Evolutionary conservation across 2,113 vertebrate genomes (phyloP).

Genomic region (Leptobrachium ailaonicum): DNA sequence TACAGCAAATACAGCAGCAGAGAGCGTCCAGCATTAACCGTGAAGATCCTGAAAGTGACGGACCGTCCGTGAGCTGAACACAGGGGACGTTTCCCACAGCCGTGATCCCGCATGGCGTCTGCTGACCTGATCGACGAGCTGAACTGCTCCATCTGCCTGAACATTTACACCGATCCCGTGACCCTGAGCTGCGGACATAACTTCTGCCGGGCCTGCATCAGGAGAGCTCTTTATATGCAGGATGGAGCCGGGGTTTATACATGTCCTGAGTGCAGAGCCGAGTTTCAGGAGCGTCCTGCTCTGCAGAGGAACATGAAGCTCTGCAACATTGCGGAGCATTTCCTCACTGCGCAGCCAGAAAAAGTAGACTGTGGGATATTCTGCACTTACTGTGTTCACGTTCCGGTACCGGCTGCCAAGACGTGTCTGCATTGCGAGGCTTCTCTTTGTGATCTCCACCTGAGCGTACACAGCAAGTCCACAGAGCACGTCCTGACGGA

Average conservation of each 20-base stretch:
- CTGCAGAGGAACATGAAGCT: conserved; percentile 72
- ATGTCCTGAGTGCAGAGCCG: conserved; percentile 66
- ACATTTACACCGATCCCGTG: conserved; percentile 74
- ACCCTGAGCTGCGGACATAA: conserved; percentile 79
- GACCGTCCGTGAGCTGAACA: neutral
- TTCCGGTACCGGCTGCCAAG: conserved; percentile 63
- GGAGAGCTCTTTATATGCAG: conserved; percentile 22
- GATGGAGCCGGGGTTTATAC: neutral
- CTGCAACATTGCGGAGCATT: conserved; percentile 57
- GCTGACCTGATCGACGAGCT: conserved; percentile 65
- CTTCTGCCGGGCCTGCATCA: conserved; percentile 72
- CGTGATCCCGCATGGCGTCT: conserved; percentile 1
- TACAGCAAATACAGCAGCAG: too few species aligned
- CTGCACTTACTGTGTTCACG: conserved; percentile 40
- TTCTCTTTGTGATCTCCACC: conserved; percentile 74
- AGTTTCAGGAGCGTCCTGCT: conserved; percentile 40
- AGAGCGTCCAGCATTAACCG: too few species aligned
- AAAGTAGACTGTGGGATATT: neutral
- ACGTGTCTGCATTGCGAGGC: conserved; percentile 77
- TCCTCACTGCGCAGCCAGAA: neutral
- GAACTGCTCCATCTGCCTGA: conserved; percentile 73
- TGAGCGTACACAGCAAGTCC: conserved; percentile 68
- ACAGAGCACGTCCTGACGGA: conserved; percentile 73
- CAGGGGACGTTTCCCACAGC: neutral
- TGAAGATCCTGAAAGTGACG: too few species aligned